Evolutionary conservation across 2,797 vertebrate genomes (phyloP).

Genomic region (Danio kyathit): DNA sequence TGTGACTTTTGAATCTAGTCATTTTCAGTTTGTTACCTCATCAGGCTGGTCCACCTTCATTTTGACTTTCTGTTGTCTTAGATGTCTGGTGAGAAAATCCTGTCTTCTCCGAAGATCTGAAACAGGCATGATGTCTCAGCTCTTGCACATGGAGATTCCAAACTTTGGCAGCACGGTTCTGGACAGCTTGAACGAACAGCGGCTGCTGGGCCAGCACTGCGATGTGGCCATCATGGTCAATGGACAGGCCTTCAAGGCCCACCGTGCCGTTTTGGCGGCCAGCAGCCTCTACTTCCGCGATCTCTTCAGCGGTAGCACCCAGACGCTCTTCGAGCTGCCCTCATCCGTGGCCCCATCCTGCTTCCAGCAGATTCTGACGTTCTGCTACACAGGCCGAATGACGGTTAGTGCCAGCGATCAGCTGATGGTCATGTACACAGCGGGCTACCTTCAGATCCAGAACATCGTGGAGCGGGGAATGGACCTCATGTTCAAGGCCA

Average conservation of each 20-base stretch:
- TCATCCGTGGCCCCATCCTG: conserved; percentile 91
- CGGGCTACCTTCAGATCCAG: conserved; percentile 98
- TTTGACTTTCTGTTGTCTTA: conserved; percentile 54
- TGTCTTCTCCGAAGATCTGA: conserved; percentile 56
- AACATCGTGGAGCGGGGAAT: conserved; percentile 97
- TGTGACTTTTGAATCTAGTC: conserved; percentile 49
- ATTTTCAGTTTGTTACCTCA: conserved; percentile 43
- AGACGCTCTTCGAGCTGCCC: conserved; percentile 92
- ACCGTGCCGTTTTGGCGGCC: conserved; percentile 92
- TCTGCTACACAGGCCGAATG: conserved; percentile 97
- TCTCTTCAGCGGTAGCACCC: conserved; percentile 92
- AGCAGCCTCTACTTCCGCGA: conserved; percentile 97
- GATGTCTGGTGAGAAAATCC: conserved; percentile 59
- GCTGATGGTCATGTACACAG: conserved; percentile 98
- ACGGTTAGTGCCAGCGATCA: conserved; percentile 96
- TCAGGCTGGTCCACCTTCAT: conserved; percentile 13
- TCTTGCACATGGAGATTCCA: conserved; percentile 95
- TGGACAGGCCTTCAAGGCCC: conserved; percentile 95
- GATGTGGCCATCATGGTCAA: conserved; percentile 97
- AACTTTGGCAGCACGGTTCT: conserved; percentile 96
- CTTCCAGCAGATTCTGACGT: conserved; percentile 96
- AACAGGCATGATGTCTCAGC: conserved; percentile 87
- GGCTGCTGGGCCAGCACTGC: conserved; percentile 94
- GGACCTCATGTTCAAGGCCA: conserved; percentile 95
- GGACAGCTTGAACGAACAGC: conserved; percentile 94